phyloP scores from a whole-genome alignment of 1,140 invertebrate species.

The Helicoverpa zea region DNA sequence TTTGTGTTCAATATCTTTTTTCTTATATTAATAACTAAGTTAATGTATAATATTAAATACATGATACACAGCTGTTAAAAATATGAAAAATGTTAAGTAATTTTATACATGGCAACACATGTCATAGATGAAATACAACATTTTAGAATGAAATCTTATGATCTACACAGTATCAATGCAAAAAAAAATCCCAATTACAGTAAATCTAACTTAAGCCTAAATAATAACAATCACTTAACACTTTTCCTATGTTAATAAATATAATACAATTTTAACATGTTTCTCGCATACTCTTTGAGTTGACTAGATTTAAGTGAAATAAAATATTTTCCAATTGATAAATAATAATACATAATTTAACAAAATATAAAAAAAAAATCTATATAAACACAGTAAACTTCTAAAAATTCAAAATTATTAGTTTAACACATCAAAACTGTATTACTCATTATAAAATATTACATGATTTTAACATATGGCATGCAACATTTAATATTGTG shows the following conservation, averaged over 20 bases:
- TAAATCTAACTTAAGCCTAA: background rate
- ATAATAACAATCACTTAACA: constrained; percentile 49
- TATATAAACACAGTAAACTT: too few relatives aligned
- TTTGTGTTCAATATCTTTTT: constrained; percentile 18
- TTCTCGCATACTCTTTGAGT: background rate
- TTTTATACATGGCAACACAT: constrained; percentile 31
- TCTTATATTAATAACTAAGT: background rate
- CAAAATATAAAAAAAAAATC: too few relatives aligned
- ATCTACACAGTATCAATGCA: background rate
- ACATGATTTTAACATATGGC: background rate
- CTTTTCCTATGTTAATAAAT: constrained; percentile 46
- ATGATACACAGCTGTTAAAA: constrained; percentile 33
- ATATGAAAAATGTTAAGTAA: constrained; percentile 63
- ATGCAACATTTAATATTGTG: background rate
- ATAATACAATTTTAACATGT: constrained; percentile 56
- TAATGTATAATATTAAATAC: background rate
- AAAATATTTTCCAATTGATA: too few relatives aligned
- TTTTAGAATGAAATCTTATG: background rate
- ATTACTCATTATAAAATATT: constrained; percentile 10
- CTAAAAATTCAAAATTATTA: too few relatives aligned
- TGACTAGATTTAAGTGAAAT: background rate
- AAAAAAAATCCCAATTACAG: background rate
- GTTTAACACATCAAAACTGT: constrained; percentile 18
- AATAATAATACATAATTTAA: too few relatives aligned
- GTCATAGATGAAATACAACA: background rate